Base-by-base conservation (phyloP, 1,140 invertebrate genomes). In the Brachionus koreanus region DNA sequence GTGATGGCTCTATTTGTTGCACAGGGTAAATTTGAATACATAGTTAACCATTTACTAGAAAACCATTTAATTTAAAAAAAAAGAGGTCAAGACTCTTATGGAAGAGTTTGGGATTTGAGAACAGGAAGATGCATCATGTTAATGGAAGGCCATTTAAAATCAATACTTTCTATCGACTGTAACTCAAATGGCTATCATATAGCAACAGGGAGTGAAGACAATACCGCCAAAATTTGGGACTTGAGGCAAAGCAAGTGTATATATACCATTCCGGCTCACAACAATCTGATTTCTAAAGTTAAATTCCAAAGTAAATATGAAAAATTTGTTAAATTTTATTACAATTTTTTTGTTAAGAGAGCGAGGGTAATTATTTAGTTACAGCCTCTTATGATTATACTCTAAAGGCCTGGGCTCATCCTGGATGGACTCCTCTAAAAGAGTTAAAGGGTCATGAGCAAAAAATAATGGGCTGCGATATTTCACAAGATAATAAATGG, bases 121-220 rank as follows among this genome's bases (percentile, higher is more conserved):
- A 99, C 96, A 3, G 98, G 97, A 0, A 91, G 96, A 29, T 99
- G 97, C 86, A 93, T 99, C 42, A 98, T 99, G 96, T 98, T 98
- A 86, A 92, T 99, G 88, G 96, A 98, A 88, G 97, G 97, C 0
- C 97, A 99, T 89, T 89, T 97, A n/a, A 94, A 96, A 74, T 91
- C 93, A 7, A 92, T 99, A 49, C 92, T 94, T 83, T 93, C 93
- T 0, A 91, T 94, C 6, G 93, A 95, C 87, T 98, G 96, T 89
- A 93, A 94, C 5, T 93, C 95, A 0, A 94, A 96, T 88, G 96
- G 96, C 0, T 96, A 94, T 87, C 94, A 97, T 83, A 91, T 98
- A 81, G 94, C 94, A 5, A 98, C 96, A 3, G 96, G 94, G 0
- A 95, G 94, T 87, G 94, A 95, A 85, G 98, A 99, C 87, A 95